Evolutionary conservation across 2,797 vertebrate genomes (phyloP).

Genomic region (Karalla daura): DNA sequence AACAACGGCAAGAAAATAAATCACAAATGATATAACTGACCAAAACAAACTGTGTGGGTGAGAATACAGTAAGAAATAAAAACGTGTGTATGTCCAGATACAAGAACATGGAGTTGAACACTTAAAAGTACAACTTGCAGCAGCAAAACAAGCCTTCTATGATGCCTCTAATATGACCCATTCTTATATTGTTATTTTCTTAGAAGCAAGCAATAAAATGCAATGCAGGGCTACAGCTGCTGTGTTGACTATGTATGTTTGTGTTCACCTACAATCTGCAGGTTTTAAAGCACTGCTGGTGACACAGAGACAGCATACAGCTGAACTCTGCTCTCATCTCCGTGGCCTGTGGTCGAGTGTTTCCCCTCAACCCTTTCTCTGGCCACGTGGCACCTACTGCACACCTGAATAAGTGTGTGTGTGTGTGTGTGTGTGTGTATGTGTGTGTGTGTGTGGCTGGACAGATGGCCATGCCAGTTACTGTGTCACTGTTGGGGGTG

Average conservation of each 20-base stretch:
- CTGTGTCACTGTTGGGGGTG: conserved; percentile 75
- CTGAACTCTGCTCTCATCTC: conserved; percentile 39
- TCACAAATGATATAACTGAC: conserved; percentile 61
- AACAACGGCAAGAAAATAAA: conserved; percentile 60
- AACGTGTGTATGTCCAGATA: conserved; percentile 41
- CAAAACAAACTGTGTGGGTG: conserved; percentile 57
- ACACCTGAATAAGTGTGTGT: conserved; percentile 48
- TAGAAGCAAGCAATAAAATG: neutral
- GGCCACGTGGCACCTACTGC: conserved; percentile 53
- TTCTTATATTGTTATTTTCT: neutral
- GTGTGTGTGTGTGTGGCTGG: conserved; percentile 51
- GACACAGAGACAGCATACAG: neutral
- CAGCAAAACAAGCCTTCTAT: neutral
- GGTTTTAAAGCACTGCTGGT: neutral
- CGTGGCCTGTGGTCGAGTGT: conserved; percentile 27
- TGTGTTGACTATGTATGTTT: neutral
- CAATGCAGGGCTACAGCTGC: neutral
- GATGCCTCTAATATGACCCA: conserved; percentile 3
- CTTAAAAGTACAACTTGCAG: conserved; percentile 4
- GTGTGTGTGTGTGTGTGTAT: conserved; percentile 21
- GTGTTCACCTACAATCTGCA: neutral
- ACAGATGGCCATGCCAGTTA: conserved; percentile 80
- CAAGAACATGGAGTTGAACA: conserved; percentile 22
- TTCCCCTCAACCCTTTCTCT: conserved; percentile 35
- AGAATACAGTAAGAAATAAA: conserved; percentile 73